These are phyloP conservation scores for Cyphomyrus discorhynchus DNA, from an alignment of 2,113 vertebrate genomes.

Conservation along the genomic window DNA sequence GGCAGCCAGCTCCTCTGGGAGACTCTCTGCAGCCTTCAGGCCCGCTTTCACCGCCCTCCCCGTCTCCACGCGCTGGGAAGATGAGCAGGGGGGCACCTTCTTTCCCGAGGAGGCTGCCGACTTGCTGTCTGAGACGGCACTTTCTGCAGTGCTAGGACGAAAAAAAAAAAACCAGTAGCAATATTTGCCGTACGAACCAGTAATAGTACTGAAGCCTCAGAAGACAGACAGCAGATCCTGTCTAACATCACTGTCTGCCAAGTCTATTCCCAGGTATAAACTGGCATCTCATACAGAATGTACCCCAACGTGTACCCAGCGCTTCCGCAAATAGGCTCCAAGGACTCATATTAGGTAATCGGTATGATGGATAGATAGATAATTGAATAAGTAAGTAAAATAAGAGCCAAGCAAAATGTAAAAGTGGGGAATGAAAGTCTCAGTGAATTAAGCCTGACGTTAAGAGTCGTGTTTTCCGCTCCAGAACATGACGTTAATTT, in stretches of 20 bases:
- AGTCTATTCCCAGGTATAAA: background rate
- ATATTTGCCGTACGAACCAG: background rate
- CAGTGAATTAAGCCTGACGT: background rate
- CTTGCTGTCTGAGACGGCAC: slow-evolving; percentile 45
- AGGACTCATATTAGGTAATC: background rate
- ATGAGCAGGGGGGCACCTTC: slow-evolving; percentile 13
- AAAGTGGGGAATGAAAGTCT: background rate
- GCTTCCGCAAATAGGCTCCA: background rate
- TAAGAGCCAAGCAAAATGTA: background rate
- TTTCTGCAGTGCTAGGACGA: slow-evolving; percentile 47
- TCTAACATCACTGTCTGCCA: background rate
- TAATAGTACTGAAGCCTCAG: background rate
- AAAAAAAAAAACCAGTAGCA: background rate
- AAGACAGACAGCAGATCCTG: background rate
- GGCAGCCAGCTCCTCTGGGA: slow-evolving; percentile 32
- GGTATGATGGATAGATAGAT: background rate
- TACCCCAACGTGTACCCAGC: background rate
- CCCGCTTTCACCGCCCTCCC: slow-evolving; percentile 7
- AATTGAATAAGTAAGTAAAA: background rate
- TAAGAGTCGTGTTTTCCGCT: background rate
- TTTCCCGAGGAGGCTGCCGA: slow-evolving; percentile 29
- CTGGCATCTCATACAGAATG: background rate
- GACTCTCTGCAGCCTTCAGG: slow-evolving; percentile 18
- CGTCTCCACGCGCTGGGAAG: slow-evolving; percentile 17
- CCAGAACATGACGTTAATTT: background rate